Evolutionary conservation across 1,140 invertebrate genomes (phyloP), one percentile per base, ranked within the genome.

Genomic region (Drosophila saltans): DNA sequence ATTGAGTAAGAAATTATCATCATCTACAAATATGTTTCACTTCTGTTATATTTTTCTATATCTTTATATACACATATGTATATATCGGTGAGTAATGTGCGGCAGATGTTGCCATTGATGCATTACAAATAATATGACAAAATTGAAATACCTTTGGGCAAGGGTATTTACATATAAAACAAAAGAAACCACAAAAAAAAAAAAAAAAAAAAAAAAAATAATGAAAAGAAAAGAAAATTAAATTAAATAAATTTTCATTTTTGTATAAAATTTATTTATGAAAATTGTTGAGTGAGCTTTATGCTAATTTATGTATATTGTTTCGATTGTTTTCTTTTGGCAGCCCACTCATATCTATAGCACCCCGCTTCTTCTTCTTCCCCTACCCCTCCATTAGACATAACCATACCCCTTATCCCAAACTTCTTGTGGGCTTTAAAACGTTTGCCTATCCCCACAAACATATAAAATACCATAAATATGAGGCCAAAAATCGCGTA

Each of bases 291-390:
- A 82, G 71, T 77, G 70, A 69, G 76, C 76, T 82, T 86, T 80
- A 88, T 65, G 69, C 76, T 88, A 86, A 88, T 86, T 86, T 88
- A 86, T 86, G 83, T 78, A 55, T 72, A 78, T 78, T 78, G 69
- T 78, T 78, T 72, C 68, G 33, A 36, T 24, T 58, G 16, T 55
- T 9, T n/a, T 71, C 70, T 62, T 72, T 66, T 41, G 74, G 16
- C 40, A 62, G 73, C 69, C 69, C 78, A 81, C 80, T 66, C 68
- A 52, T 52, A 52, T 21, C 6, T 52, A 26, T 16, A 16, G 16
- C 16, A 16, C 16, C 16, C 16, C 16, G 16, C 16, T 16, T 16
- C 16, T 16, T 16, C 16, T 16, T 16, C 16, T 16, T 16, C 16
- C 16, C 16, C 16, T 16, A 16, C 16, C 16, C 28, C 28, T 30